These are phyloP conservation scores for Apus apus DNA, from an alignment of 2,113 vertebrate species.

Conservation along the genomic window DNA sequence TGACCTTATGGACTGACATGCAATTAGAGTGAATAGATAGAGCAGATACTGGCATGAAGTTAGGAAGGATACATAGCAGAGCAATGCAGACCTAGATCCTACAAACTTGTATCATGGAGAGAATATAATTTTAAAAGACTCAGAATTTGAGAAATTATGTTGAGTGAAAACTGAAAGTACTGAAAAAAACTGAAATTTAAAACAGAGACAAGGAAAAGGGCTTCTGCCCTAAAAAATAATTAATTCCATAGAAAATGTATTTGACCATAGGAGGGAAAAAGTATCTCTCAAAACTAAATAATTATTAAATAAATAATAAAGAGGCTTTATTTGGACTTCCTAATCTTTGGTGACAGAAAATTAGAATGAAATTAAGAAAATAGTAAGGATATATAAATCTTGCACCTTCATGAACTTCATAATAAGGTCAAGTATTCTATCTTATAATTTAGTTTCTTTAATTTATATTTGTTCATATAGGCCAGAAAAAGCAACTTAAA, in stretches of 20 bases:
- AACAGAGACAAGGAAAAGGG: not conserved
- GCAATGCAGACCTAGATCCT: not conserved
- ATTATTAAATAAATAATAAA: not conserved
- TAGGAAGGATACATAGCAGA: not conserved
- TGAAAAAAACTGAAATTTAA: not conserved
- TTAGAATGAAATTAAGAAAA: not conserved
- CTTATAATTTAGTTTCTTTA: not conserved
- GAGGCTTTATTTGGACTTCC: not conserved
- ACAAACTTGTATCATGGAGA: not conserved
- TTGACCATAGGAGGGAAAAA: not conserved
- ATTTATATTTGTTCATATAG: not conserved
- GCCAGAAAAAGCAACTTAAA: not conserved
- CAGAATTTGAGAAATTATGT: not conserved
- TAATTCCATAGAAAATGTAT: not conserved
- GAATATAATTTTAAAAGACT: not conserved
- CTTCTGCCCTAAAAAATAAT: not conserved
- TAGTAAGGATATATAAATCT: not conserved
- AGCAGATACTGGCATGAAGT: not conserved
- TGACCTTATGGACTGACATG: rapidly evolving
- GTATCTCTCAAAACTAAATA: not conserved
- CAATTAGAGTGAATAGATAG: not conserved
- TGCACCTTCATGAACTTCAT: not conserved
- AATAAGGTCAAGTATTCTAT: not conserved
- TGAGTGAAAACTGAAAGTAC: not conserved
- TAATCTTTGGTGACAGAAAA: not conserved